phyloP scores from a whole-genome alignment of 2,113 vertebrate species.

The Siphamia tubifer region DNA sequence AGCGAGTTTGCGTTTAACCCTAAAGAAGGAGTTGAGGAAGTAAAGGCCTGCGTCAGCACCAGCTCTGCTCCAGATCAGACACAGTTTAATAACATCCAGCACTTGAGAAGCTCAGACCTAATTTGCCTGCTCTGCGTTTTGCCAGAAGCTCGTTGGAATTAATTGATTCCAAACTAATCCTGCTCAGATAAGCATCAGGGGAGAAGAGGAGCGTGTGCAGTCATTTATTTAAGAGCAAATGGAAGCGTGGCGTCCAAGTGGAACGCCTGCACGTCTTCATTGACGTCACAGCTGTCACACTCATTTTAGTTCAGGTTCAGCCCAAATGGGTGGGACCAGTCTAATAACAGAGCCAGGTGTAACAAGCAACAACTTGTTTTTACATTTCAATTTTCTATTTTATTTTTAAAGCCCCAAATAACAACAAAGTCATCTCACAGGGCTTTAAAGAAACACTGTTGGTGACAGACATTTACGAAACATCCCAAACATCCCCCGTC shows the following conservation, averaged over 20 bases:
- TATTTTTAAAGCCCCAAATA: no score
- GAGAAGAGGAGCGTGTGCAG: neutral
- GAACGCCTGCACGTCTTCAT: neutral
- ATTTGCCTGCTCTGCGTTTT: constrained; percentile 30
- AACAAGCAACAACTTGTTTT: no score
- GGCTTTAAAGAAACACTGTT: no score
- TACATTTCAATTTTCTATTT: no score
- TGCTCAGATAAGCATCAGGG: constrained; percentile 17
- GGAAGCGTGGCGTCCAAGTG: neutral
- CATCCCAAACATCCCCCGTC: no score
- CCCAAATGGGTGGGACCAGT: no score
- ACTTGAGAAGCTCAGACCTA: constrained; percentile 25
- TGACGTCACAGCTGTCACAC: no score
- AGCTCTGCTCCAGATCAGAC: constrained; percentile 16
- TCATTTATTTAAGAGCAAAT: constrained; percentile 2
- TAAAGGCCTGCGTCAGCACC: constrained; percentile 51
- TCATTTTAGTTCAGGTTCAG: no score
- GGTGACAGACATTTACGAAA: no score
- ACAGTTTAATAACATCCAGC: constrained; percentile 53
- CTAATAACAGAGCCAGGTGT: no score
- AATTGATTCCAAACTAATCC: constrained; percentile 54
- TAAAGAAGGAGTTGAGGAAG: neutral
- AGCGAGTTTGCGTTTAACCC: neutral
- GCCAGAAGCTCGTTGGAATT: constrained; percentile 45
- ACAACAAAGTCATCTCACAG: no score